Percentiles rank a stretch among this genome's conserved stretches.
Evolutionary conservation across 2,797 vertebrate species (phyloP).

Genomic region (Mus spretus): DNA sequence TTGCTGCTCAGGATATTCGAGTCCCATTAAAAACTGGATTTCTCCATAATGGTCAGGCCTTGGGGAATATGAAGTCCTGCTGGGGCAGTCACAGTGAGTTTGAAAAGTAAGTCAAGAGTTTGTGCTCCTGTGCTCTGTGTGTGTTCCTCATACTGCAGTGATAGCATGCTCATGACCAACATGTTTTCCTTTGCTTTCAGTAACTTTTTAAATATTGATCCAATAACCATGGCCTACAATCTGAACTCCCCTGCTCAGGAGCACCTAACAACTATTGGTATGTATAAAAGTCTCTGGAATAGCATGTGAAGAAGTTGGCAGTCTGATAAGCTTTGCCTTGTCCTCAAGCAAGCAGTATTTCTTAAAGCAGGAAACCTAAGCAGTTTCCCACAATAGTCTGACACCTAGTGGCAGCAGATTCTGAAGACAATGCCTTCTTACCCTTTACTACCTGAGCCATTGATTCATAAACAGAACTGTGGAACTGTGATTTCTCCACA

Average conservation of each 20-base stretch:
- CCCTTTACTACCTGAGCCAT: background rate
- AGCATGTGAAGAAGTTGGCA: background rate
- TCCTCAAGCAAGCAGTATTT: background rate
- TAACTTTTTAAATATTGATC: slow-evolving; percentile 93
- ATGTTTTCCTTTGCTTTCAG: slow-evolving; percentile 84
- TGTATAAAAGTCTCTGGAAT: background rate
- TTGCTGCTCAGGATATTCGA: slow-evolving; percentile 96
- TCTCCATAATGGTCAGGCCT: slow-evolving; percentile 92
- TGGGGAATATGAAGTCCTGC: slow-evolving; percentile 93
- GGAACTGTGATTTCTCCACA: background rate
- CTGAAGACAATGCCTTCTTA: background rate
- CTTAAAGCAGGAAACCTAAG: background rate
- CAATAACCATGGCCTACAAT: slow-evolving; percentile 90
- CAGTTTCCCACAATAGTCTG: slow-evolving; percentile 19
- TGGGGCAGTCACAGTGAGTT: slow-evolving; percentile 91
- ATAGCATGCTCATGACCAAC: background rate
- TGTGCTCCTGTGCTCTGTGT: background rate
- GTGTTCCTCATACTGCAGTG: fast-evolving
- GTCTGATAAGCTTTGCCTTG: background rate
- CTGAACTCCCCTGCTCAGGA: slow-evolving; percentile 87
- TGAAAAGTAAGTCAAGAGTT: slow-evolving; percentile 92
- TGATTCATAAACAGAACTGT: too few relatives aligned
- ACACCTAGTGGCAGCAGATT: slow-evolving; percentile 75
- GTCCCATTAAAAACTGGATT: slow-evolving; percentile 94
- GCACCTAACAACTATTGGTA: slow-evolving; percentile 86